Conservation (phyloP, 2,888 invertebrate species). For the Terebella lapidaria region DNA sequence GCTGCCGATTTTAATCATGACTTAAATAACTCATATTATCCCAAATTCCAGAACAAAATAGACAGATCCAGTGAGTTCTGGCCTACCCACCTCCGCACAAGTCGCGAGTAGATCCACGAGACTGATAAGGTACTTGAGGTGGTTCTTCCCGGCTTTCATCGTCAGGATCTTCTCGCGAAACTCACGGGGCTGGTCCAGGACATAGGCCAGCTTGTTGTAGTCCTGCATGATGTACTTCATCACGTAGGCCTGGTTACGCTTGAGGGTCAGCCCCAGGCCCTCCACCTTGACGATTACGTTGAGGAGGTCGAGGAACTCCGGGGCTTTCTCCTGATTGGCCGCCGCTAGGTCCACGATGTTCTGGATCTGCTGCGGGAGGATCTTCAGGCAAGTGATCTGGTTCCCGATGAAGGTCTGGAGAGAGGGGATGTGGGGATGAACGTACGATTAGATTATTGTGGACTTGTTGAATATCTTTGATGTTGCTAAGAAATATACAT, state of each 20-base stretch:
- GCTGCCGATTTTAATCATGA: no score
- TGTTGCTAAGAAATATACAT: no score
- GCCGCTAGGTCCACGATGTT: slow-evolving; percentile 32
- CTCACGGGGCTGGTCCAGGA: slow-evolving; percentile 32
- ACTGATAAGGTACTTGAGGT: slow-evolving; percentile 32
- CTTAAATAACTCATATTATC: no score
- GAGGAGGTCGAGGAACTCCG: slow-evolving; percentile 33
- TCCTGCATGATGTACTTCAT: slow-evolving; percentile 40
- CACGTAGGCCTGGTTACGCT: slow-evolving; percentile 37
- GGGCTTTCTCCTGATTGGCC: slow-evolving; percentile 30
- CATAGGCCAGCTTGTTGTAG: slow-evolving; percentile 33
- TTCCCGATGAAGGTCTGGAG: slow-evolving; percentile 35
- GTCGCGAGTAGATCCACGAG: slow-evolving; percentile 32
- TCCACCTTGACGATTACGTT: slow-evolving; percentile 34
- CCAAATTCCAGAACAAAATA: no score
- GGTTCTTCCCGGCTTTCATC: slow-evolving; percentile 21
- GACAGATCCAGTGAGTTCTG: no score
- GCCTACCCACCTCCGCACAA: slow-evolving; percentile 29
- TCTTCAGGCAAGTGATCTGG: slow-evolving; percentile 30
- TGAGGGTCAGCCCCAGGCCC: slow-evolving; percentile 32
- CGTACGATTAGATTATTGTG: no score
- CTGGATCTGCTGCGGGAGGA: slow-evolving; percentile 32
- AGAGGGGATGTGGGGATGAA: no score
- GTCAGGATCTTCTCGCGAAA: slow-evolving; percentile 42
- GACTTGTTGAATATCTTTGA: no score